Conservation (phyloP, 2,888 invertebrate genomes). For the Acanthosepion pharaonis region DNA sequence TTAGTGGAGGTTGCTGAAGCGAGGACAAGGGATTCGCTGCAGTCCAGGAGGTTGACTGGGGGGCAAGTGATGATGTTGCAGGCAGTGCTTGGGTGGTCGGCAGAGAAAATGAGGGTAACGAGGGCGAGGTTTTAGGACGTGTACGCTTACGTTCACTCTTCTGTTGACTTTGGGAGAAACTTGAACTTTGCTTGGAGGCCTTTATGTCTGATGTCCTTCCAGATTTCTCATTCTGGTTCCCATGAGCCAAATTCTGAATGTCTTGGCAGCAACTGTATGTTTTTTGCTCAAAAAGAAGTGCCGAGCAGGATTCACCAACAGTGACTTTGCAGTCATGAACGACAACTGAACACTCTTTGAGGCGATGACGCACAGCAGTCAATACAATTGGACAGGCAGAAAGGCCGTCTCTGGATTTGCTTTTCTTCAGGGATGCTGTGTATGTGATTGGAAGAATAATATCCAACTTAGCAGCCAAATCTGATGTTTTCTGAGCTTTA, state of each 20-base stretch:
- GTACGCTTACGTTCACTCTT: constrained; percentile 35
- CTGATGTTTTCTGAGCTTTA: background rate
- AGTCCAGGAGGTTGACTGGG: background rate
- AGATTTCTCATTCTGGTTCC: background rate
- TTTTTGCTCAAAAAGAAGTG: constrained; percentile 24
- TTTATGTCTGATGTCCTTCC: background rate
- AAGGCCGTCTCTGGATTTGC: background rate
- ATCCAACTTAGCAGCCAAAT: background rate
- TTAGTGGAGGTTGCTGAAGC: constrained; percentile 34
- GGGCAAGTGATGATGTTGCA: background rate
- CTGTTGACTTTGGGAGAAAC: background rate
- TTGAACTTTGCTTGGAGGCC: background rate
- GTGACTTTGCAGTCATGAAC: constrained; percentile 35
- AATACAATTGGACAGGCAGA: background rate
- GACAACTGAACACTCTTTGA: constrained; percentile 35
- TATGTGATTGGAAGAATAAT: background rate
- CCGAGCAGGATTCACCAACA: background rate
- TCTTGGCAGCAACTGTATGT: background rate
- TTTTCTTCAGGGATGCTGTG: background rate
- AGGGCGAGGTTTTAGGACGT: background rate
- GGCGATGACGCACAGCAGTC: background rate
- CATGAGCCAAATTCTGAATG: background rate
- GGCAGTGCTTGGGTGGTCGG: background rate
- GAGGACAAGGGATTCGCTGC: constrained; percentile 36
- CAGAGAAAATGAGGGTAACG: constrained; percentile 36